These are phyloP conservation scores for Hedychridium roseum DNA, from an alignment of 2,888 invertebrate species.

Conservation along the genomic window DNA sequence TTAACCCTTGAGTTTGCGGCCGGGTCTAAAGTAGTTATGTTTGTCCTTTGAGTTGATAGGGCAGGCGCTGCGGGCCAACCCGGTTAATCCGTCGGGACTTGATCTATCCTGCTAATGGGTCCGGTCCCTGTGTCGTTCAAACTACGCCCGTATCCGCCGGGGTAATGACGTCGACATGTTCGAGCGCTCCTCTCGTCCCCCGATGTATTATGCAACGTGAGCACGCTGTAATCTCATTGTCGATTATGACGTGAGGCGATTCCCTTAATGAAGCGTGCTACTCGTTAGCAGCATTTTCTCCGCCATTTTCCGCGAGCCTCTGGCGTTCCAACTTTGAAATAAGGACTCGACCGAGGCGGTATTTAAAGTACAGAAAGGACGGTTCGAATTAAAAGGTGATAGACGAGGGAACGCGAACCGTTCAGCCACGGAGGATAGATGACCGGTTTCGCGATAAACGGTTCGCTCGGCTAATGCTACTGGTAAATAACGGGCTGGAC, in stretches of 20 bases:
- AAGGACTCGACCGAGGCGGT: neutral
- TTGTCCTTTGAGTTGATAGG: constrained; percentile 62
- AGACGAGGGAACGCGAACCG: too few relatives aligned
- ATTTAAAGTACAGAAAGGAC: neutral
- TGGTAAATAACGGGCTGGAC: constrained; percentile 35
- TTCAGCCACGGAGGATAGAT: constrained; percentile 24
- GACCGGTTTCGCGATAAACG: constrained; percentile 44
- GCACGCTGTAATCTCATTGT: constrained; percentile 36
- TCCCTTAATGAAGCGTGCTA: too few relatives aligned
- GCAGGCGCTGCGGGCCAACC: constrained; percentile 49
- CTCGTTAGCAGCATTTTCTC: too few relatives aligned
- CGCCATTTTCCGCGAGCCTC: too few relatives aligned
- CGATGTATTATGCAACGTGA: constrained; percentile 38
- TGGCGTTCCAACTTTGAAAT: too few relatives aligned
- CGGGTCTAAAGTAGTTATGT: constrained; percentile 62
- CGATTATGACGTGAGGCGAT: too few relatives aligned
- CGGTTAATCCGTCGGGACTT: constrained; percentile 57
- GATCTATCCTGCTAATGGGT: constrained; percentile 56
- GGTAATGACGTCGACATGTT: neutral
- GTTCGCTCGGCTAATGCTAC: constrained; percentile 38
- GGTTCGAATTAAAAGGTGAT: neutral
- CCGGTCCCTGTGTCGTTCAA: constrained; percentile 32
- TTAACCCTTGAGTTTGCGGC: constrained; percentile 64
- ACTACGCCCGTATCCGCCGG: too few relatives aligned
- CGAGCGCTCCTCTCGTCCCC: neutral